Percentiles rank a stretch among this genome's conserved stretches.
Conservation (phyloP, 2,888 invertebrate genomes). For the Coleophora deauratella region DNA sequence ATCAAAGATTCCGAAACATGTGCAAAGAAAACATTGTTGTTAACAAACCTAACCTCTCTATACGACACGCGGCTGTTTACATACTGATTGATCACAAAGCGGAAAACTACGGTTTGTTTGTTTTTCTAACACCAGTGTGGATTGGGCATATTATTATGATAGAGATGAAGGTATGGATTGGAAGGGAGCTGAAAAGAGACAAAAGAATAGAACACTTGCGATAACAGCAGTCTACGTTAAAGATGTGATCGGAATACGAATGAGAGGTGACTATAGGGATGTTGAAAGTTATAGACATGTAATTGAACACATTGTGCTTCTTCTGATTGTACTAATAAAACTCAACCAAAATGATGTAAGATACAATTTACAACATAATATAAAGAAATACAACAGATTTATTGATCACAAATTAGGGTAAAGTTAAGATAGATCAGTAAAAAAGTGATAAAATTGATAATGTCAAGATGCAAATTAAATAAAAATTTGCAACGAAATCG, state of each 20-base stretch:
- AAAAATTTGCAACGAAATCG: too few species aligned
- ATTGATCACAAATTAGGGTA: too few species aligned
- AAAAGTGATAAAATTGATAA: too few species aligned
- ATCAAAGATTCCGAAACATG: constrained; percentile 54
- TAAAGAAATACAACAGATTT: too few species aligned
- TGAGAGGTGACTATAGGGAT: constrained; percentile 8
- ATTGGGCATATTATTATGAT: constrained; percentile 47
- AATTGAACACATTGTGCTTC: too few species aligned
- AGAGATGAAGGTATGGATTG: constrained; percentile 31
- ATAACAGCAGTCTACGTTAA: constrained; percentile 53
- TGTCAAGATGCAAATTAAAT: too few species aligned
- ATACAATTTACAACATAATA: too few species aligned
- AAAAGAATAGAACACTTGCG: constrained; percentile 50
- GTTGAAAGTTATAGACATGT: too few species aligned
- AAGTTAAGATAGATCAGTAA: too few species aligned
- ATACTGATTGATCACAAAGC: constrained; percentile 47
- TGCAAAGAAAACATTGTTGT: constrained; percentile 39
- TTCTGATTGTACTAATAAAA: too few species aligned
- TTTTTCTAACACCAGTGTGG: constrained; percentile 34
- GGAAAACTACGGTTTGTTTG: constrained; percentile 42
- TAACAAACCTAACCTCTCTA: constrained; percentile 7
- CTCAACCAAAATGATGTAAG: too few species aligned
- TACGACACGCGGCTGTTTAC: constrained; percentile 31
- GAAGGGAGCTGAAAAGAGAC: constrained; percentile 33
- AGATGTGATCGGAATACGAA: constrained; percentile 29